A percentile compares a stretch with the other conserved stretches of the same genome.
Conservation (phyloP, 1,140 invertebrate species). For the Lordiphosa mommai region DNA sequence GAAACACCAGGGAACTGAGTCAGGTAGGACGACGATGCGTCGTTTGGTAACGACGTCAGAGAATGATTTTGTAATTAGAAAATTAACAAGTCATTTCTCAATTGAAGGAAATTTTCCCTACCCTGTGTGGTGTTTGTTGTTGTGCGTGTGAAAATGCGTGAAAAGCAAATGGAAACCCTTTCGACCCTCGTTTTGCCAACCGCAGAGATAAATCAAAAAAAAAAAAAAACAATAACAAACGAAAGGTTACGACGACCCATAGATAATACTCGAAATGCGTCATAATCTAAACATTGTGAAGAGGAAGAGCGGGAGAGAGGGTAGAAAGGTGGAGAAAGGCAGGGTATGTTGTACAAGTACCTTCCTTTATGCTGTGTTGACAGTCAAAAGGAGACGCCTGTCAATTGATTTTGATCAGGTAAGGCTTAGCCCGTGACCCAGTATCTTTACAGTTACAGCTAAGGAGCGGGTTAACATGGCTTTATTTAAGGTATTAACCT, state of each 20-base stretch:
- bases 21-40: slow-evolving; percentile 27
- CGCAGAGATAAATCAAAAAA: slow-evolving; percentile 55
- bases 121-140: neutral
- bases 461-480: too few species aligned
- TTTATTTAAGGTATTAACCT: too few species aligned
- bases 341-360: neutral
- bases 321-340: neutral
- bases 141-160: slow-evolving; percentile 34
- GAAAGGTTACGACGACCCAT: neutral
- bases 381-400: slow-evolving; percentile 1
- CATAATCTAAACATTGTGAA: slow-evolving; percentile 19
- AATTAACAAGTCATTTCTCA: slow-evolving; percentile 65
- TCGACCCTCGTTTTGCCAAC: neutral
- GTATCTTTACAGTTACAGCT: too few species aligned
- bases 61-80: slow-evolving; percentile 67
- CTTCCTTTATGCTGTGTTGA: neutral
- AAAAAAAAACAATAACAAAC: slow-evolving; percentile 17
- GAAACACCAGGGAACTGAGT: neutral
- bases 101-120: neutral
- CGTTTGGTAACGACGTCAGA: slow-evolving; percentile 7
- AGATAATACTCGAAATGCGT: slow-evolving; percentile 25
- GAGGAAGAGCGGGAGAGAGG: neutral
- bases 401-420: slow-evolving; percentile 9
- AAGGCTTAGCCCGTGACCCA: neutral
- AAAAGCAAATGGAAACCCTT: slow-evolving; percentile 14